These are phyloP conservation scores for Pedionomus torquatus DNA, from an alignment of 2,113 vertebrate genomes.

Conservation along the genomic window DNA sequence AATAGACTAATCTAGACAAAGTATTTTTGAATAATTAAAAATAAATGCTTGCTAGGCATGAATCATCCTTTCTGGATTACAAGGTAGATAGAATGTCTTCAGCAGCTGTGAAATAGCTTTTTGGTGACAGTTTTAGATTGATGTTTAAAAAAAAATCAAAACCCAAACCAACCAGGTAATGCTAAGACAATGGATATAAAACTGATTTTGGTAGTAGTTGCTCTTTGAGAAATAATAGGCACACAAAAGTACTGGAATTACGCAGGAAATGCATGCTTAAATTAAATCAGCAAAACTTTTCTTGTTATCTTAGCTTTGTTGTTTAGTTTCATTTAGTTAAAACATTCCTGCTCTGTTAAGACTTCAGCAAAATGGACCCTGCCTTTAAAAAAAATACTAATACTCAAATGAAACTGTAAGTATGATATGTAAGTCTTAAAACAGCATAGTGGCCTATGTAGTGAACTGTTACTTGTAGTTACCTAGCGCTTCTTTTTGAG, in stretches of 20 bases:
- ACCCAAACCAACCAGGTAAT: background rate
- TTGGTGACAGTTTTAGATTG: background rate
- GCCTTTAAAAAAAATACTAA: background rate
- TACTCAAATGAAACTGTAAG: background rate
- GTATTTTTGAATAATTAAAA: background rate
- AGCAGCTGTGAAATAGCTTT: background rate
- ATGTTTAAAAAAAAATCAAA: background rate
- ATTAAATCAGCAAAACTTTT: background rate
- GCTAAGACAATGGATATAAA: background rate
- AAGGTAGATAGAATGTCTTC: background rate
- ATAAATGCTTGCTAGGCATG: background rate
- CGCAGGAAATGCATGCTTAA: background rate
- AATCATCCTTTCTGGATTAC: background rate
- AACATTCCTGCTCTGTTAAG: background rate
- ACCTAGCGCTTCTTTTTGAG: background rate
- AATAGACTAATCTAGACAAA: background rate
- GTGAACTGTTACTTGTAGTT: background rate
- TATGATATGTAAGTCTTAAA: background rate
- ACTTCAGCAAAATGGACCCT: background rate
- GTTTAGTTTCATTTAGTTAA: background rate
- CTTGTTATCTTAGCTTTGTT: background rate
- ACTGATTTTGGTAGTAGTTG: background rate
- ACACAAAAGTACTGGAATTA: background rate
- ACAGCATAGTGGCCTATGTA: background rate
- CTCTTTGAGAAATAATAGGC: background rate